These are phyloP conservation scores for Hydrotaea diabolus DNA, from an alignment of 2,888 invertebrate genomes.

Conservation along the genomic window DNA sequence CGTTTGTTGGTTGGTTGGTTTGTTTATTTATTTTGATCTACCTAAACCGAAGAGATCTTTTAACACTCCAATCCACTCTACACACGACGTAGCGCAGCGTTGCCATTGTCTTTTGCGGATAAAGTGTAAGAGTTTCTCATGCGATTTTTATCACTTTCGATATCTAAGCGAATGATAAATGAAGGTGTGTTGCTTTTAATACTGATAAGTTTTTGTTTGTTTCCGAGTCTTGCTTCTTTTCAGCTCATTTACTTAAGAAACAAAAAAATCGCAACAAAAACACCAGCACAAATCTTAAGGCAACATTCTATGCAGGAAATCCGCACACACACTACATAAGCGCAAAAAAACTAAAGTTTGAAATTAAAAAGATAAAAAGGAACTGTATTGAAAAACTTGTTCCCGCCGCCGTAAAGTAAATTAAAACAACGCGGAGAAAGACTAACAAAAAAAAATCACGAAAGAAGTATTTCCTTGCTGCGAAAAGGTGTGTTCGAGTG, in stretches of 20 bases:
- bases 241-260: conserved; percentile 61
- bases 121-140: conserved; percentile 68
- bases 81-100: not conserved
- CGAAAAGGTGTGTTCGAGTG: conserved; percentile 11
- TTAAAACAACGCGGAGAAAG: conserved; percentile 15
- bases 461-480: conserved; percentile 6
- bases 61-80: conserved; percentile 40
- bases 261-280: conserved; percentile 5
- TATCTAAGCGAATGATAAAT: conserved; percentile 71
- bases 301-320: conserved; percentile 60
- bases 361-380: conserved; percentile 28
- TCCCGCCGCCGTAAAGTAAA: conserved; percentile 16
- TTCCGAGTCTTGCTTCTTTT: conserved; percentile 11
- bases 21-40: conserved; percentile 56
- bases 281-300: conserved; percentile 31
- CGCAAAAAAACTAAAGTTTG: conserved; percentile 9
- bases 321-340: conserved; percentile 39
- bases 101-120: conserved; percentile 7
- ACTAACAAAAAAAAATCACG: not conserved
- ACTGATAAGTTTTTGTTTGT: conserved; percentile 65
- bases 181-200: conserved; percentile 67
- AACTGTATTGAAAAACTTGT: conserved; percentile 30
- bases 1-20: conserved; percentile 48
- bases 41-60: conserved; percentile 57
- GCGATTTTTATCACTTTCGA: conserved; percentile 70